Evolutionary conservation across 2,797 vertebrate genomes (phyloP), one percentile per base, ranked within the genome.

Genomic region (Sciurus carolinensis): DNA sequence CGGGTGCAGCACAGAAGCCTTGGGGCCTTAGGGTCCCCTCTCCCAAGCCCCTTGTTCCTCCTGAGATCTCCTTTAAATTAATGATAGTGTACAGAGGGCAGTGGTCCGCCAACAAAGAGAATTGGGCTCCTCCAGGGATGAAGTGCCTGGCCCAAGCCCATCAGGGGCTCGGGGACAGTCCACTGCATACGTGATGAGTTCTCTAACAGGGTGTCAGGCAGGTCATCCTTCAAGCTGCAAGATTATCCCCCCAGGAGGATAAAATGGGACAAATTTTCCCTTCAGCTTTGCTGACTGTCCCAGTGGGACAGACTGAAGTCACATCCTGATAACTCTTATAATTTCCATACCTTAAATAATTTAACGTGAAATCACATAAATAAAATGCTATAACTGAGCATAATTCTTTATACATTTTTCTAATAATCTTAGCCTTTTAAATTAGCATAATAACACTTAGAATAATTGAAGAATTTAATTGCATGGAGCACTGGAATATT

Each of bases 11-110:
- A 4, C 44, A 6, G n/a, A 33, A 42, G 12, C 57, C 85, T 28
- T 91, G 1, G n/a, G 90, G 59, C 82, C 36, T 86, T 6, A 11
- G 50, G 2, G 0, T 3, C 69, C 7, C 44, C 28, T 52, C 22
- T 20, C 1, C 69, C 30, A 7, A 39, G 30, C 3, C 28, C 36
- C 52, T 22, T 0, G 1, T 98, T 98, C 97, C 80, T 98, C 98
- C 98, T 98, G 90, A 87, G 91, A 97, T 97, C 96, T 96, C 97
- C 97, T 98, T 92, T 97, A 94, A 97, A 97, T 97, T 88, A 97
- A 95, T 59, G 85, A 42, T 28, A 42, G 12, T 10, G 69, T 17
- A 36, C 30, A 96, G 95, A 42, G 10, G 80, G 2, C 2, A 0
- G 12, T 72, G 73, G 67, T 71, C 22, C 24, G 87, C 73, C 87